Conservation (phyloP, 2,888 invertebrate species). For the Ctenicera cuprea region DNA sequence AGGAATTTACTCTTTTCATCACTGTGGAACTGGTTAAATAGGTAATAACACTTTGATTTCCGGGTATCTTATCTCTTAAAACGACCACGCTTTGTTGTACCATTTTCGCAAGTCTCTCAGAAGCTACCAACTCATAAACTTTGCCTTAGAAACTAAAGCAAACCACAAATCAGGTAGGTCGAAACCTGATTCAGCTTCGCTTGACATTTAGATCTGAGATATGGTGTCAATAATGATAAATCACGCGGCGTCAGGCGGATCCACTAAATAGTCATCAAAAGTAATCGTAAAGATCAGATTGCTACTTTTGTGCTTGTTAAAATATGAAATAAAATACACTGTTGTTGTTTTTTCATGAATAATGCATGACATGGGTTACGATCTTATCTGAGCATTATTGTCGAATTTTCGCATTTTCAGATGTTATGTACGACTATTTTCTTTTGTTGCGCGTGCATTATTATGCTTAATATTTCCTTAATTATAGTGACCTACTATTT, state of each 20-base stretch:
- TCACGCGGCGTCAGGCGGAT: slow-evolving; percentile 21
- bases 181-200: slow-evolving; percentile 17
- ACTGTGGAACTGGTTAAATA: background rate
- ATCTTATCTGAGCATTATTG: slow-evolving; percentile 32
- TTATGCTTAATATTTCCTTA: background rate
- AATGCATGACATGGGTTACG: slow-evolving; percentile 27
- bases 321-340: slow-evolving; percentile 19
- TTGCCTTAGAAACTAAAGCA: slow-evolving; percentile 9
- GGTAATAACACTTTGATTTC: background rate
- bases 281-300: slow-evolving; percentile 28
- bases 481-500: background rate
- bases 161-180: background rate
- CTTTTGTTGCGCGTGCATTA: slow-evolving; percentile 1
- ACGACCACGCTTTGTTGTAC: background rate
- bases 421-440: background rate
- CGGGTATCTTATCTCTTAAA: background rate
- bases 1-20: background rate
- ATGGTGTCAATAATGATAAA: slow-evolving; percentile 32
- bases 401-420: slow-evolving; percentile 33
- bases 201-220: slow-evolving; percentile 34
- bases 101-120: background rate
- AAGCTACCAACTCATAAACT: slow-evolving; percentile 2
- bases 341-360: slow-evolving; percentile 31
- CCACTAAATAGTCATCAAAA: slow-evolving; percentile 27
- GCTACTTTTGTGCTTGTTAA: slow-evolving; percentile 16